Evolutionary conservation across 2,113 vertebrate species (phyloP).

Genomic region (Myrmecobius fasciatus): DNA sequence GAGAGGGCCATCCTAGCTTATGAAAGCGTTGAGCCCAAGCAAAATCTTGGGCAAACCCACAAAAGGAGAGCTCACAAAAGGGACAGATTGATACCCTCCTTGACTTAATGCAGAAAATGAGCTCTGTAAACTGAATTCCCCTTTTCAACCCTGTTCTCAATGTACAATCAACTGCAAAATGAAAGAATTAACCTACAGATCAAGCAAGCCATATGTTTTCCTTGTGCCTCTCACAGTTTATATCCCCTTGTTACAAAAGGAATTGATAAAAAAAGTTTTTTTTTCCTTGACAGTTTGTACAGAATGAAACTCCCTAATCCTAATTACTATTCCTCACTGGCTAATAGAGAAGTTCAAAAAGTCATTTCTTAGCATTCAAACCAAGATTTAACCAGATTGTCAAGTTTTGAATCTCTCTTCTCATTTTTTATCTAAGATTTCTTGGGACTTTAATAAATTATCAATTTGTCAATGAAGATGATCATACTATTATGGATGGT

Average conservation of each 20-base stretch:
- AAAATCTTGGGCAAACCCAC: not conserved
- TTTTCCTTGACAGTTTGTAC: not conserved
- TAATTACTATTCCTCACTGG: not conserved
- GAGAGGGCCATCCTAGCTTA: not conserved
- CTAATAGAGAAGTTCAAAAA: not conserved
- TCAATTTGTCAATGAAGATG: not conserved
- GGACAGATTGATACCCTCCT: not conserved
- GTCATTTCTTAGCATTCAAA: not conserved
- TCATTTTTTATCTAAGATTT: slow-evolving; percentile 17
- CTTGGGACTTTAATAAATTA: not conserved
- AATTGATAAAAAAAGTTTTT: not conserved
- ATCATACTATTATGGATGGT: not conserved
- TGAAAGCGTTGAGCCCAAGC: not conserved
- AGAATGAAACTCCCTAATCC: not conserved
- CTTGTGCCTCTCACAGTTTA: slow-evolving; percentile 29
- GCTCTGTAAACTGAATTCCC: not conserved
- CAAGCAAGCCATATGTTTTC: not conserved
- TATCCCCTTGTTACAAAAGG: not conserved
- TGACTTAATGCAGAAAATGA: not conserved
- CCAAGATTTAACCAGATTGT: slow-evolving; percentile 1
- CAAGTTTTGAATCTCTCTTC: not conserved
- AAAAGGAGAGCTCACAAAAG: not conserved
- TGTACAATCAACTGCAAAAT: not conserved
- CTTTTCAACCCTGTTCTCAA: not conserved
- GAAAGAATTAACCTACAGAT: slow-evolving; percentile 53